Evolutionary conservation across 2,113 vertebrate genomes (phyloP), one percentile per base, ranked within the genome.

Genomic region (Microcebus jonahi): DNA sequence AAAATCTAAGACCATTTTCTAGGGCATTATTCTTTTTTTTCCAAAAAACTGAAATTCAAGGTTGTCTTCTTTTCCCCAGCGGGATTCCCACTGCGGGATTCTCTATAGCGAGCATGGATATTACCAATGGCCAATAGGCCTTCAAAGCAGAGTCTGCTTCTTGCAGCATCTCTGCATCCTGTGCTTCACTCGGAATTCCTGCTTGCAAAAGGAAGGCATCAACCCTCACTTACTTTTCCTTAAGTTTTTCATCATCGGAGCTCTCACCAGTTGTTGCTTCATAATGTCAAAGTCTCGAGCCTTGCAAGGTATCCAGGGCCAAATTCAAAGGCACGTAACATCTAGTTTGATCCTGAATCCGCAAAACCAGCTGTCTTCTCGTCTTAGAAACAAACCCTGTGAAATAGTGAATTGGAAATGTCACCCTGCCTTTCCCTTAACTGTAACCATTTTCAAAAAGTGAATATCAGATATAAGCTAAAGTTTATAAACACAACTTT

Each of bases 341-440:
- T 83, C 96, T 83, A 39, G 39, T 88, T 73, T 90, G 93, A 96
- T 90, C 88, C 85, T 79, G 20, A 55, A 88, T 94, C 73, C 83
- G 77, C 85, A 94, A 84, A 95, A 75, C 57, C 91, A 86, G 77
- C 77, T 77, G 20, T 81, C 88, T 95, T 95, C 79, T 85, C n/a
- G 3, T 90, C 83, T 91, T 88, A 39, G 91, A 77, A 94, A 67
- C 79, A 65, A 89, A 50, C 83, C 73, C 31, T 68, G 18, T 84
- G 13, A 93, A 31, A 92, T 14, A 90, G 55, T 27, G 53, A 93
- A 34, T 87, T 84, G 70, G 67, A 91, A 31, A 2, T 31, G 48
- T 70, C 48, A 57, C 53, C 36, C 73, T 91, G 79, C 70, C 90
- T 94, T 68, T 91, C 68, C 57, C 70, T 68, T 67, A 70, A 53